These are phyloP conservation scores for Drosophila austrosaltans DNA, from an alignment of 2,888 invertebrate genomes.

Conservation along the genomic window DNA sequence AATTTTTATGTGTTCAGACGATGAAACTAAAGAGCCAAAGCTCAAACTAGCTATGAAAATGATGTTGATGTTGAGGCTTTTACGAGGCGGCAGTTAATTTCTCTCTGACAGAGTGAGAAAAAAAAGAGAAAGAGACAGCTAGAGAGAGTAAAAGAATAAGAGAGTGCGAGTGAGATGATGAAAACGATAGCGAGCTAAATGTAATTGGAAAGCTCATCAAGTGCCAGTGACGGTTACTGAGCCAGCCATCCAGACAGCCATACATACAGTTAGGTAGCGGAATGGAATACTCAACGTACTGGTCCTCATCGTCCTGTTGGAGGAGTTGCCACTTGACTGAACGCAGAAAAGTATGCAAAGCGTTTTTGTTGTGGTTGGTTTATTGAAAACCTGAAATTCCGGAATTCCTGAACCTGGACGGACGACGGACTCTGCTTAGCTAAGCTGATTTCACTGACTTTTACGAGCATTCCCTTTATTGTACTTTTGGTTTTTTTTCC, in stretches of 20 bases:
- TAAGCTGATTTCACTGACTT: conserved; percentile 62
- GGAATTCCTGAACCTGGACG: conserved; percentile 20
- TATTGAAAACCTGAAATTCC: conserved; percentile 58
- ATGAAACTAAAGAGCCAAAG: conserved; percentile 24
- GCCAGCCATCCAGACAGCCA: too few relatives aligned
- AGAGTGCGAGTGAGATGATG: conserved; percentile 40
- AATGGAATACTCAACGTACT: conserved; percentile 14
- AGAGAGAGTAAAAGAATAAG: conserved; percentile 1
- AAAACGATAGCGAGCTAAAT: conserved; percentile 62
- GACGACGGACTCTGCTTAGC: conserved; percentile 49
- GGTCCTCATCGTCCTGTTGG: conserved; percentile 30
- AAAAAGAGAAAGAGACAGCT: background rate
- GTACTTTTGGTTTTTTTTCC: conserved; percentile 63
- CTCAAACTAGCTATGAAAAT: conserved; percentile 13
- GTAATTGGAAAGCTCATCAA: conserved; percentile 71
- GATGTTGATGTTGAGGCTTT: conserved; percentile 37
- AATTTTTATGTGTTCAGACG: conserved; percentile 54
- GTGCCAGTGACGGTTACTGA: conserved; percentile 23
- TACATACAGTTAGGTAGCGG: too few relatives aligned
- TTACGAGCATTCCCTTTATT: conserved; percentile 71
- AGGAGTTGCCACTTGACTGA: conserved; percentile 54
- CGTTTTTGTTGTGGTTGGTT: conserved; percentile 47
- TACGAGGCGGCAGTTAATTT: conserved; percentile 60
- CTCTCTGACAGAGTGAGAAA: conserved; percentile 31
- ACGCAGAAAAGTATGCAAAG: conserved; percentile 69